phyloP scores from a whole-genome alignment of 1,140 invertebrate genomes.

The Geopemphigus sp. region DNA sequence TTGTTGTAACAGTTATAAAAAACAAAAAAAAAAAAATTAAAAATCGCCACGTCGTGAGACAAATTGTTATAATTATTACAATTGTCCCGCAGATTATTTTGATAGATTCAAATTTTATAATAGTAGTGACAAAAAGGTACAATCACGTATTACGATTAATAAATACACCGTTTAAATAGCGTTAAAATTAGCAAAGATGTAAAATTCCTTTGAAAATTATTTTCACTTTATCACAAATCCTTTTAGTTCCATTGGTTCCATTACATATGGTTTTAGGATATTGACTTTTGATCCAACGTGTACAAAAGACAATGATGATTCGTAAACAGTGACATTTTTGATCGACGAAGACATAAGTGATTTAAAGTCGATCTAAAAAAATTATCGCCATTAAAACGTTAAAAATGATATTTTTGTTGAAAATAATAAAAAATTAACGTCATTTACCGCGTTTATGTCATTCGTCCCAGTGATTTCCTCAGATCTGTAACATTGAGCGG shows the following conservation, averaged over 20 bases:
- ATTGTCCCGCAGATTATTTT: too few species aligned
- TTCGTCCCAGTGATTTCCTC: not conserved
- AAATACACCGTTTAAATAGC: not conserved
- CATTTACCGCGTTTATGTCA: conserved; percentile 4
- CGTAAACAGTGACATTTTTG: conserved; percentile 28
- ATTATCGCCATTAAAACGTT: not conserved
- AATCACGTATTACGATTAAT: not conserved
- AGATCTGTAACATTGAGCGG: conserved; percentile 30
- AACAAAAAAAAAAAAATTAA: too few species aligned
- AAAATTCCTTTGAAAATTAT: not conserved
- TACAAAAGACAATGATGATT: conserved; percentile 41
- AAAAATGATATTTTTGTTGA: not conserved
- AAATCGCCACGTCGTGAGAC: too few species aligned
- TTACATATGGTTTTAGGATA: conserved; percentile 17
- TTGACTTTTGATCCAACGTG: conserved; percentile 32
- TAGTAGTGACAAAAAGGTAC: not conserved
- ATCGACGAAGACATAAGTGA: not conserved
- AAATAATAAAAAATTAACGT: not conserved
- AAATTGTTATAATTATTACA: too few species aligned
- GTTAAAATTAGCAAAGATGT: too few species aligned
- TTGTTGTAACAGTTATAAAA: too few species aligned
- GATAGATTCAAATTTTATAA: too few species aligned
- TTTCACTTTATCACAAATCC: conserved; percentile 7
- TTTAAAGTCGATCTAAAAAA: conserved; percentile 16
- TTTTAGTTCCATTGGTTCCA: conserved; percentile 40